A percentile compares a stretch with the other conserved stretches of the same genome.
Evolutionary conservation across 2,113 vertebrate species (phyloP).

Genomic region (Platysternon megacephalum): DNA sequence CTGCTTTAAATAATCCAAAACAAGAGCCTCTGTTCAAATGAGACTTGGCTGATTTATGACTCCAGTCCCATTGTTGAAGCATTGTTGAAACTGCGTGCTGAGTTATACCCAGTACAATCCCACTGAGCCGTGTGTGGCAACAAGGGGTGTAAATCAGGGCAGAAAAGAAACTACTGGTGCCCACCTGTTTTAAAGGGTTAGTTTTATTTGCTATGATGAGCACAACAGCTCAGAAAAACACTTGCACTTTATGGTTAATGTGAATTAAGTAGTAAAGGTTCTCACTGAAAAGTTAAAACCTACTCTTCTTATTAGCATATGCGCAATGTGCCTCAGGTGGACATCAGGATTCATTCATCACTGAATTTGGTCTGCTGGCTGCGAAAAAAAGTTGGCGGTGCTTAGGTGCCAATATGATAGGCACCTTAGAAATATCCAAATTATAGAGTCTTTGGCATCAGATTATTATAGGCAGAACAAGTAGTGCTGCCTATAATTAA

Average conservation of each 20-base stretch:
- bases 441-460: background rate
- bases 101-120: background rate
- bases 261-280: background rate
- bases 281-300: background rate
- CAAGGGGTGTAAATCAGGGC: background rate
- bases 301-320: too few species aligned
- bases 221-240: background rate
- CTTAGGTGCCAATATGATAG: background rate
- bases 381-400: background rate
- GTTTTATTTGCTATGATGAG: background rate
- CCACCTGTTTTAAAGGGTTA: background rate
- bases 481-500: background rate
- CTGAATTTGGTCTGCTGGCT: too few species aligned
- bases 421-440: background rate
- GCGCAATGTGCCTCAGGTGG: too few species aligned
- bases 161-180: background rate
- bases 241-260: background rate
- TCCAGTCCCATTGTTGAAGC: background rate
- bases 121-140: background rate
- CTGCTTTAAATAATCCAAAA: background rate
- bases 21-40: background rate
- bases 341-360: too few species aligned
- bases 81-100: background rate
- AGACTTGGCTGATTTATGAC: background rate
- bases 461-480: background rate